Percentiles rank a stretch among this genome's conserved stretches.
phyloP scores from a whole-genome alignment of 2,797 vertebrate species.

The Coilia nasus region DNA sequence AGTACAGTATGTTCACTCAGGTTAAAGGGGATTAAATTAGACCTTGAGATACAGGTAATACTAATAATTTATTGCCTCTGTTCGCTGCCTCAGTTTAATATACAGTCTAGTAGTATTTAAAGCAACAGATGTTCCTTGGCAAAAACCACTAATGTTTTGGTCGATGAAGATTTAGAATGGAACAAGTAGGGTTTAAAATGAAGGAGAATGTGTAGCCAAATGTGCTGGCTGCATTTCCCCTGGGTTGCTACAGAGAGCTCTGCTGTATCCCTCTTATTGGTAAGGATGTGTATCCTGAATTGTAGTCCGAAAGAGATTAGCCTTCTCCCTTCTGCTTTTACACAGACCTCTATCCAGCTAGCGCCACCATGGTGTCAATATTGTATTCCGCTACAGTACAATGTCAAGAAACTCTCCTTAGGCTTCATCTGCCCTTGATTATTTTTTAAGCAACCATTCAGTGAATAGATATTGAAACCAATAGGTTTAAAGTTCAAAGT shows the following conservation, averaged over 20 bases:
- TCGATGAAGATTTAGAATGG: not conserved
- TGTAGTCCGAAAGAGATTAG: not conserved
- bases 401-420: no score
- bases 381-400: no score
- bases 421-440: no score
- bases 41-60: not conserved
- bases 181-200: not conserved
- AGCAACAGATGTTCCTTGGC: not conserved
- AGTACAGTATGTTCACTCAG: not conserved
- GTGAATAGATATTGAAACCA: no score
- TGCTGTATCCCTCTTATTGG: not conserved
- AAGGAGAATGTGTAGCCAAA: not conserved
- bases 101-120: not conserved
- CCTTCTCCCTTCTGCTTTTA: not conserved
- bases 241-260: not conserved
- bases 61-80: not conserved
- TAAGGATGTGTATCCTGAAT: not conserved
- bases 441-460: not conserved
- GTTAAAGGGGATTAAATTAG: not conserved
- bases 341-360: no score
- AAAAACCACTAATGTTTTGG: not conserved
- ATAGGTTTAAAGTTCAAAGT: no score
- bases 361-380: no score
- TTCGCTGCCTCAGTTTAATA: not conserved
- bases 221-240: not conserved